Conservation (phyloP, 1,140 invertebrate genomes). For the Brachionus paranguensis region DNA sequence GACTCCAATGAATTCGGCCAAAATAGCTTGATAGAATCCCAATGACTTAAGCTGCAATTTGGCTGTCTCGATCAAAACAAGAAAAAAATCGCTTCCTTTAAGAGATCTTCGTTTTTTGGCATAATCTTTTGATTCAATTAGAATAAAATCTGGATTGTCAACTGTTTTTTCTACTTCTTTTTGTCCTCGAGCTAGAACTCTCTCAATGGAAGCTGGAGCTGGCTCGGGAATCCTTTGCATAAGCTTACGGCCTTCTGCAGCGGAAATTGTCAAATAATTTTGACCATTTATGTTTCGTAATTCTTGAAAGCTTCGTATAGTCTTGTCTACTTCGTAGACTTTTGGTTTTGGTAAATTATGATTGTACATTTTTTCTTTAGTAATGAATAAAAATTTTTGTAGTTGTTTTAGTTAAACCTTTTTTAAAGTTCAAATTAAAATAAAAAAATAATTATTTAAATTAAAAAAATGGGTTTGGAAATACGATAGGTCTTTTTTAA, state of each 20-base stretch:
- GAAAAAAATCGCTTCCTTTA: constrained; percentile 25
- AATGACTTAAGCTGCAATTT: constrained; percentile 21
- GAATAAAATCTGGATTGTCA: constrained; percentile 18
- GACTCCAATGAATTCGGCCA: constrained; percentile 29
- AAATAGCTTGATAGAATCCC: constrained; percentile 30
- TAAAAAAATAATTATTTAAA: neutral
- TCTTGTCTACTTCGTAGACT: constrained; percentile 26
- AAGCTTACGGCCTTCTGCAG: constrained; percentile 12
- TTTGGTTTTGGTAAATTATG: constrained; percentile 6
- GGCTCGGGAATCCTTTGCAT: constrained; percentile 23
- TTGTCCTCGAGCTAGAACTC: constrained; percentile 14
- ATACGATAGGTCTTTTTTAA: neutral
- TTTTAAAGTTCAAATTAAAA: neutral
- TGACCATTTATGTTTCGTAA: constrained; percentile 25
- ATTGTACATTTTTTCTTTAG: constrained; percentile 14
- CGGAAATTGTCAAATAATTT: constrained; percentile 13
- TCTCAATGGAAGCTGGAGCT: neutral
- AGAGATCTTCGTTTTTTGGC: neutral
- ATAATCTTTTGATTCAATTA: constrained; percentile 26
- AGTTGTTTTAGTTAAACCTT: neutral
- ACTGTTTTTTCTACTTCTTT: neutral
- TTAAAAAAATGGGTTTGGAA: neutral
- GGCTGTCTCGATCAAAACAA: constrained; percentile 5
- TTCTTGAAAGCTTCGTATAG: constrained; percentile 26
- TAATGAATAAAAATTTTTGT: neutral